Evolutionary conservation across 2,113 vertebrate species (phyloP).

Genomic region (Myrmophylax atrothorax): DNA sequence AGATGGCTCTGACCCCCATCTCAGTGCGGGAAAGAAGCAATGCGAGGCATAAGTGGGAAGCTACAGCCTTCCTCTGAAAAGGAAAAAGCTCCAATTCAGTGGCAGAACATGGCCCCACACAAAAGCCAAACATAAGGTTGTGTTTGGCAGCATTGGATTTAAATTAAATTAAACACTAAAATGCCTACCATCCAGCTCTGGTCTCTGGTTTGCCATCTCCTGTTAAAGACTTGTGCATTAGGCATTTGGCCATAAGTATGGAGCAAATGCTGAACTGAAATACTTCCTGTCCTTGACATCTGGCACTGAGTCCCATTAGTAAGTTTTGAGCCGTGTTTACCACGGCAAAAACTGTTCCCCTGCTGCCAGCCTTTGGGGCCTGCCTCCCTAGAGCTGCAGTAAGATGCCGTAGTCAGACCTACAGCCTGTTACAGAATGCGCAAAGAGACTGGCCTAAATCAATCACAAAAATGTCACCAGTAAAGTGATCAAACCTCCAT

Average conservation of each 20-base stretch:
- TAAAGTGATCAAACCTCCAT: conserved; percentile 26
- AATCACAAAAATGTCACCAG: conserved; percentile 7
- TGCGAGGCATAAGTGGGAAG: neutral
- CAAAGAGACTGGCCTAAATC: conserved; percentile 33
- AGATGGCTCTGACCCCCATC: neutral
- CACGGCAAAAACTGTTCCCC: neutral
- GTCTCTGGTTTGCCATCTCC: neutral
- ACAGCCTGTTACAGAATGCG: neutral
- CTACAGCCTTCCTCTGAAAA: neutral
- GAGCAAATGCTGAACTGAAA: neutral
- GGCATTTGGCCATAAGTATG: neutral
- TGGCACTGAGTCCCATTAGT: neutral
- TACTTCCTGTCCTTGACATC: neutral
- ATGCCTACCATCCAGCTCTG: neutral
- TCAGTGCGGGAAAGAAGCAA: fast-evolving
- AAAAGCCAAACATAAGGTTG: neutral
- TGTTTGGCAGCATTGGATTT: fast-evolving
- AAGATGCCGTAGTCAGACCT: neutral
- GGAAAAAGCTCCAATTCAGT: neutral
- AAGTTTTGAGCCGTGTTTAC: neutral
- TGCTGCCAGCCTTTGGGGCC: neutral
- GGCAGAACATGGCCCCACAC: neutral
- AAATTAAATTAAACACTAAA: neutral
- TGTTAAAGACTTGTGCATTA: neutral
- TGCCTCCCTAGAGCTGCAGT: neutral